Base-by-base conservation (phyloP, 2,113 vertebrate species). In the Labrus mixtus region DNA sequence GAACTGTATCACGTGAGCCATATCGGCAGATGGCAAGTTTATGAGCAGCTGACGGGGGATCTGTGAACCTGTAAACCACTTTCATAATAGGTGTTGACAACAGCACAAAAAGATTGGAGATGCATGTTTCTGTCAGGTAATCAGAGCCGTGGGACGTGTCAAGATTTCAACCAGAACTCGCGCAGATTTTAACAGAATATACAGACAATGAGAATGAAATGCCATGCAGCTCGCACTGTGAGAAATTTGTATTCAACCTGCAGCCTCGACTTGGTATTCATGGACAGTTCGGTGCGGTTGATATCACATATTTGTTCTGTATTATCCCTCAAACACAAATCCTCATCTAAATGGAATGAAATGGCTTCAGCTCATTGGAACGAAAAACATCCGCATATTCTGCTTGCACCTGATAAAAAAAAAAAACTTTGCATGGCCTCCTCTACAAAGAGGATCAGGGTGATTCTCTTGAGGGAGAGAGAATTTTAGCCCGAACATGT, bases 341-440 rank as follows among this genome's bases (percentile, higher is more conserved):
- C 60, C 74, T 71, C 39, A 58, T 64, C 6, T 20, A 76, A 79
- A 79, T 22, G 59, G 68, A 78, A 76, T 23, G 67, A 76, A 78
- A 76, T 65, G 81, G 67, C 81, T 23, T 45, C 55, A 63, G 84
- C 67, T 82, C 25, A 6, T 39, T 71, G 78, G 66, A 77, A 68
- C 19, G 69, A 78, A 51, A 82, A 82, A 75, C 65, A 73, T 70
- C 29, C 9, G 53, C 68, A 60, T 70, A 79, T 82, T 59, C 87
- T 86, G 89, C 67, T 72, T 3, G 72, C 76, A 81, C 76, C 80
- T 86, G 82, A 85, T 90, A 84, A 87, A 85, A 79, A 8, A 33
- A 84, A 87, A 85, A 79, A 8, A 33, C 65, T 77, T 83, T 25
- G 78, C 87, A 85, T 79, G 0, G 2, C 70, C 70, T 74, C 55